Evolutionary conservation across 2,888 invertebrate genomes (phyloP).

Genomic region (Xestia rhomboidea): DNA sequence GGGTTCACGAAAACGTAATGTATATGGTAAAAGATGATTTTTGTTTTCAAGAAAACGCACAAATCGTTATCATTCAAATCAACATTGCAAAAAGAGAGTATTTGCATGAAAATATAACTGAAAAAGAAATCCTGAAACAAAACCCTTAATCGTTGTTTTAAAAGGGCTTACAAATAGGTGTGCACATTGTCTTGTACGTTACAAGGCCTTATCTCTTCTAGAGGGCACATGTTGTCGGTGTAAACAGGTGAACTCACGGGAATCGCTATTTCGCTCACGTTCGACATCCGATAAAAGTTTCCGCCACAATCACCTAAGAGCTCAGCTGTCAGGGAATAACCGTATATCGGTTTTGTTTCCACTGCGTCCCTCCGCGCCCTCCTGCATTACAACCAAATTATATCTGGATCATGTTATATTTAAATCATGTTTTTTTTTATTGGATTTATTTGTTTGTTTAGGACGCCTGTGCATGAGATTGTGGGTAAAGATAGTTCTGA

Average conservation of each 20-base stretch:
- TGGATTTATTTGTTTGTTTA: background rate
- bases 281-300: conserved; percentile 91
- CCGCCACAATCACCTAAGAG: conserved; percentile 91
- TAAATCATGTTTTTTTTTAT: conserved; percentile 42
- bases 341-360: conserved; percentile 90
- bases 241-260: conserved; percentile 87
- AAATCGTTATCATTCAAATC: background rate
- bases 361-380: conserved; percentile 78
- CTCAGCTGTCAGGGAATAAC: conserved; percentile 90
- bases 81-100: background rate
- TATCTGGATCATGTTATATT: conserved; percentile 53
- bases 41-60: too few relatives aligned
- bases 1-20: background rate
- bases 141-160: background rate
- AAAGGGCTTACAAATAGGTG: conserved; percentile 25
- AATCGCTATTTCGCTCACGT: conserved; percentile 90
- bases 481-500: background rate
- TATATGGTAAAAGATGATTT: background rate
- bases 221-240: conserved; percentile 70
- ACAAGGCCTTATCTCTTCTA: conserved; percentile 68
- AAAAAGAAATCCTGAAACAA: background rate
- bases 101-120: background rate
- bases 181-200: conserved; percentile 28
- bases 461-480: background rate
- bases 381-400: conserved; percentile 69